Evolutionary conservation across 2,797 vertebrate genomes (phyloP).

Genomic region (Picus viridis): DNA sequence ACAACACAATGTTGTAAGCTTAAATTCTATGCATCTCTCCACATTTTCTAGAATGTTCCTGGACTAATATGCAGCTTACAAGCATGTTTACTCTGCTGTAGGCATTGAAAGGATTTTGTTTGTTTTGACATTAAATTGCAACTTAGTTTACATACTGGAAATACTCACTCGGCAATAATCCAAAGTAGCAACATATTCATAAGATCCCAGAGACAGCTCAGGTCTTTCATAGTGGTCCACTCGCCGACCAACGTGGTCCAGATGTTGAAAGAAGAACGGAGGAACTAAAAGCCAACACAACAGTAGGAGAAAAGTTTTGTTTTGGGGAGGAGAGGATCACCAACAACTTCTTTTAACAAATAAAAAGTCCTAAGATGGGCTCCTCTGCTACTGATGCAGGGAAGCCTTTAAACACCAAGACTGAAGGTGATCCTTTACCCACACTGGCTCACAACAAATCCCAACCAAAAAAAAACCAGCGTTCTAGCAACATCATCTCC

Average conservation of each 20-base stretch:
- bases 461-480: background rate
- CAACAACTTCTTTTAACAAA: constrained; percentile 8
- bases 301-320: background rate
- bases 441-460: background rate
- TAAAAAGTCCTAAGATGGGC: background rate
- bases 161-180: constrained; percentile 94
- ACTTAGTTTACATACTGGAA: background rate
- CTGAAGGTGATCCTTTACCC: fast-evolving
- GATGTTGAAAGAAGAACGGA: constrained; percentile 94
- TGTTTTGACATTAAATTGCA: background rate
- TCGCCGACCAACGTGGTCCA: constrained; percentile 92
- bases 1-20: background rate
- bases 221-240: constrained; percentile 92
- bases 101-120: background rate
- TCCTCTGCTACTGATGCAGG: background rate
- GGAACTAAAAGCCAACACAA: constrained; percentile 81
- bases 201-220: constrained; percentile 94
- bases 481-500: background rate
- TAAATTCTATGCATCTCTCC: background rate
- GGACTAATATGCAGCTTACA: background rate
- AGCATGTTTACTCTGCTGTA: background rate
- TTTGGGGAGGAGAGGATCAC: background rate
- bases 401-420: background rate
- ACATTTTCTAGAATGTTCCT: background rate
- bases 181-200: constrained; percentile 90